Base-by-base conservation (phyloP, 1,140 invertebrate species). In the Trachymyrmex cornetzi region DNA sequence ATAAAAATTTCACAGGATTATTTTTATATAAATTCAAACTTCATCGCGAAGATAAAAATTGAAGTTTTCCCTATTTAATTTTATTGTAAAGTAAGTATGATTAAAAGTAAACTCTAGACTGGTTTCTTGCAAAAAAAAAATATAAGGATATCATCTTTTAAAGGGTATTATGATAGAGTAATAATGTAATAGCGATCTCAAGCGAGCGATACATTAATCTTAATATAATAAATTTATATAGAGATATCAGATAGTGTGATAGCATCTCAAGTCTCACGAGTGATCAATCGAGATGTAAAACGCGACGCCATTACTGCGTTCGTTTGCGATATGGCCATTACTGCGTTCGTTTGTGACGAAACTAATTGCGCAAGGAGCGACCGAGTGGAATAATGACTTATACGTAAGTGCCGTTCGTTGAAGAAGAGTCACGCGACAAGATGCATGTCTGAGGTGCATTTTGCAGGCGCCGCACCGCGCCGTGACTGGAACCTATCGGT, bases 391-490 rank as follows among this genome's bases (percentile, higher is more conserved):
- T 82, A 82, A 82, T 82, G 67, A 61, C 66, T 82, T 82, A 61
- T 74, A 74, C 77, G 14, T 44, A 71, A 48, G 55, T 59, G 77
- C 59, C 27, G 84, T 86, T 79, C 50, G 81, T 77, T 88, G 77
- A 84, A 87, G 87, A 90, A 80, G 79, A 92, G 69, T 92, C 91
- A 88, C 90, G 89, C 89, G 87, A 92, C 64, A 89, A 91, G 91
- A 92, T 85, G 80, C 86, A 92, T 89, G 89, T 66, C 86, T 71
- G 64, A 44, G 59, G 77, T 77, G 80, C 87, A 91, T 88, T 91
- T 90, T 74, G 77, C 88, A 85, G 85, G 38, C 38, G 38, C 34
- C 34, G 34, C 34, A 34, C 34, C 27, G 7, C 89, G 69, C 44
- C 87, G 81, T 90, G 80, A 87, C 74, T 84, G 22, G 61, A 77